These are phyloP conservation scores for Prunella himalayana DNA, from an alignment of 2,113 vertebrate genomes.

Conservation along the genomic window DNA sequence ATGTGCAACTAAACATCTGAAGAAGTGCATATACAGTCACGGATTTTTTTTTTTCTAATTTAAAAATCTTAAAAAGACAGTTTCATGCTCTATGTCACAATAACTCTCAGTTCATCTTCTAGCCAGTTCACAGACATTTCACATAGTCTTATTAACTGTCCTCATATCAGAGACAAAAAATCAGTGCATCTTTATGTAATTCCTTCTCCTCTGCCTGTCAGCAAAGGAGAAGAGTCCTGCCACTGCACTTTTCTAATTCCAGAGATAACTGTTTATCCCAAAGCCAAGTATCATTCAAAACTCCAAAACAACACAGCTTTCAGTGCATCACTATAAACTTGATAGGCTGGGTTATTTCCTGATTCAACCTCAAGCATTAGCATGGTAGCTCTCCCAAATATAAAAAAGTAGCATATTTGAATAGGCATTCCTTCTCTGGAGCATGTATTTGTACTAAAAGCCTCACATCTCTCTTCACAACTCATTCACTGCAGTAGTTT, in stretches of 20 bases:
- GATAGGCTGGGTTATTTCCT: neutral
- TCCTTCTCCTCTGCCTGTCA: neutral
- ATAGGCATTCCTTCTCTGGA: neutral
- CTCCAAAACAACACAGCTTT: slow-evolving; percentile 47
- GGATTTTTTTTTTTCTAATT: neutral
- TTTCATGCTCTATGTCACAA: neutral
- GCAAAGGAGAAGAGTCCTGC: neutral
- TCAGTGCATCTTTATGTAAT: neutral
- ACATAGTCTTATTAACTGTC: neutral
- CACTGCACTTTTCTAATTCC: neutral
- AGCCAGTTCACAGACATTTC: neutral
- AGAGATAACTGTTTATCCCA: slow-evolving; percentile 1
- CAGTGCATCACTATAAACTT: neutral
- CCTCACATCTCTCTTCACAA: neutral
- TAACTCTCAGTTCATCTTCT: neutral
- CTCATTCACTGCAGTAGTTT: neutral
- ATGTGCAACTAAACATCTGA: neutral
- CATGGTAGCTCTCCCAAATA: neutral
- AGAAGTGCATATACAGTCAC: neutral
- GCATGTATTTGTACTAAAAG: neutral
- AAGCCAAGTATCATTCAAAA: slow-evolving; percentile 7
- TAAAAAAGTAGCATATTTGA: neutral
- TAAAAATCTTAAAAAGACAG: neutral
- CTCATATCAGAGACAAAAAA: neutral
- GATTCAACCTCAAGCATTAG: neutral